Percentiles rank a stretch among this genome's conserved stretches.
Conservation (phyloP, 2,113 vertebrate genomes). For the Leptobrachium ailaonicum region DNA sequence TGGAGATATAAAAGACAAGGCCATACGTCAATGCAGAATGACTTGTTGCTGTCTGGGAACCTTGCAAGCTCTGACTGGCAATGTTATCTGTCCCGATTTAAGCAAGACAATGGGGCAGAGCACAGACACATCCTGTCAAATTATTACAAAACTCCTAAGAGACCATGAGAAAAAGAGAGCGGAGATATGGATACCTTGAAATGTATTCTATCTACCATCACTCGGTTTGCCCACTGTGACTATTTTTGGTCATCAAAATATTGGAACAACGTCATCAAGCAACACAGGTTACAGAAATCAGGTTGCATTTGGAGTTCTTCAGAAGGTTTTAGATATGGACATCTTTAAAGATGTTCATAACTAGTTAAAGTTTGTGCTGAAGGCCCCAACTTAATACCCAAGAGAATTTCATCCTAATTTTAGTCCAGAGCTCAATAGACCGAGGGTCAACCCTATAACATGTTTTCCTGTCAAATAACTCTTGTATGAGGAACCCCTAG, state of each 20-base stretch:
- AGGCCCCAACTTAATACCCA: conserved; percentile 17
- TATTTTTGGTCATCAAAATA: too few relatives aligned
- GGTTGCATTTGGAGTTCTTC: too few relatives aligned
- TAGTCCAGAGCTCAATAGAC: conserved; percentile 11
- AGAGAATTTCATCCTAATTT: conserved; percentile 24
- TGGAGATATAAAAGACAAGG: conserved; percentile 33
- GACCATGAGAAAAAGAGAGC: too few relatives aligned
- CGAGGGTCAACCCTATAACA: conserved; percentile 25
- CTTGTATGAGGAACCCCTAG: conserved; percentile 24
- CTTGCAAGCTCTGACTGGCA: conserved; percentile 39
- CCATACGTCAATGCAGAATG: conserved; percentile 29
- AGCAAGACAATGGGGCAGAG: conserved; percentile 1
- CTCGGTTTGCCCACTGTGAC: too few relatives aligned
- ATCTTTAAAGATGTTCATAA: neutral
- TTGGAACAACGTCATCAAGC: too few relatives aligned
- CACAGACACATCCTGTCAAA: neutral
- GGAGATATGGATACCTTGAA: too few relatives aligned
- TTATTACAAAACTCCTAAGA: conserved; percentile 27
- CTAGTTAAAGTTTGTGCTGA: neutral
- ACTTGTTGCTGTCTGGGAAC: conserved; percentile 39
- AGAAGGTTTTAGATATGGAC: too few relatives aligned
- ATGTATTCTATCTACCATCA: too few relatives aligned
- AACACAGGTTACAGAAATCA: too few relatives aligned
- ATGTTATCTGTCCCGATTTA: conserved; percentile 22
- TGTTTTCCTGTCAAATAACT: conserved; percentile 25